Conservation (phyloP, 2,888 invertebrate species). For the Napeogenes inachia region DNA sequence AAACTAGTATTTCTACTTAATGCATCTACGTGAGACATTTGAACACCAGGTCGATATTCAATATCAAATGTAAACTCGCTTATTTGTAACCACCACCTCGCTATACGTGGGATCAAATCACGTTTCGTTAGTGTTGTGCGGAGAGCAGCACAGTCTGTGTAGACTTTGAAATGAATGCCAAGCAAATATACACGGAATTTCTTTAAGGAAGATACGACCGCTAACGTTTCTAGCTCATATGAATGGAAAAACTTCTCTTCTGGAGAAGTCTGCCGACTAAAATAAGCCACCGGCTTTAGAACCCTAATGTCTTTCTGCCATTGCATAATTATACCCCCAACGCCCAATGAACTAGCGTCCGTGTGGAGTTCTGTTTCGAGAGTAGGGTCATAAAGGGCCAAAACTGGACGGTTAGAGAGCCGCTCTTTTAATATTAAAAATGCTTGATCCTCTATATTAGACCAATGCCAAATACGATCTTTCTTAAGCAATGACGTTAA, state of each 20-base stretch:
- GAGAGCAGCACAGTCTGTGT: slow-evolving; percentile 40
- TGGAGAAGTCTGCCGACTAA: slow-evolving; percentile 30
- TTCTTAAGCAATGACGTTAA: too few relatives aligned
- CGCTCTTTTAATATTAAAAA: slow-evolving; percentile 8
- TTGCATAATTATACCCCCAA: slow-evolving; percentile 31
- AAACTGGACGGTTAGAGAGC: slow-evolving; percentile 27
- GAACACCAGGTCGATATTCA: too few relatives aligned
- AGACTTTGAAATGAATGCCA: slow-evolving; percentile 30
- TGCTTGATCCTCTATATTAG: slow-evolving; percentile 1
- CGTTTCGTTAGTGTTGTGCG: slow-evolving; percentile 37
- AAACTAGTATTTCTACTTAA: slow-evolving; percentile 26
- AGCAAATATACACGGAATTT: slow-evolving; percentile 38
- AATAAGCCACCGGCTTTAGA: slow-evolving; percentile 32
- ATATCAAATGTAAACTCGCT: slow-evolving; percentile 38
- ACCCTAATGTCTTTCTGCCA: slow-evolving; percentile 5
- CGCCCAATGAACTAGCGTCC: slow-evolving; percentile 42
- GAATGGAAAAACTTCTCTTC: slow-evolving; percentile 30
- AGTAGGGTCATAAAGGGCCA: slow-evolving; percentile 39
- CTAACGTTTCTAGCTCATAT: slow-evolving; percentile 34
- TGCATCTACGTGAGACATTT: too few relatives aligned
- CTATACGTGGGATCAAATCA: slow-evolving; percentile 37
- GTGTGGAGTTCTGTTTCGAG: slow-evolving; percentile 39
- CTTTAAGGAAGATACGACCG: slow-evolving; percentile 35
- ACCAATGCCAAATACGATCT: too few relatives aligned
- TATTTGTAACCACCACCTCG: slow-evolving; percentile 41